phyloP scores from a whole-genome alignment of 64 coral and sea anemone genomes.

The Trachythela sp. region DNA sequence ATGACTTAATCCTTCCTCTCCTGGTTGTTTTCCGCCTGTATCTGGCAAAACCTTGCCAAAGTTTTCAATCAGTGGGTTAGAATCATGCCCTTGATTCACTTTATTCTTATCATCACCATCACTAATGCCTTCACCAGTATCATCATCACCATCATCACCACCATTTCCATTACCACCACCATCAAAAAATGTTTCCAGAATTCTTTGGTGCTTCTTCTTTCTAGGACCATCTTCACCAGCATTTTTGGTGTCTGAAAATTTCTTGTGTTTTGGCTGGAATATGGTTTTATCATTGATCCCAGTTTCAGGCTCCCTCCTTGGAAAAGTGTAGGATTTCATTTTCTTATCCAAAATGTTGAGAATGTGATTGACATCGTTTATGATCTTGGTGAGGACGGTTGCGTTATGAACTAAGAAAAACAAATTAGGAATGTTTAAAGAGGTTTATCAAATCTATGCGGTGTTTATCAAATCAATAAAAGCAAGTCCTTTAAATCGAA shows the following conservation, averaged over 20 bases:
- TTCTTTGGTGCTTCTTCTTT: background rate
- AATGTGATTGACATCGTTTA: slow-evolving; percentile 20
- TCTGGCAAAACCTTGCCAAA: background rate
- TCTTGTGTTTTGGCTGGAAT: background rate
- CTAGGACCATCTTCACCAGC: background rate
- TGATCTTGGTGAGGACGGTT: background rate
- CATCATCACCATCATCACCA: background rate
- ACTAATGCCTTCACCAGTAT: background rate
- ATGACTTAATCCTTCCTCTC: background rate
- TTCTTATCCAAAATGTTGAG: background rate
- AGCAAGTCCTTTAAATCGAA: background rate
- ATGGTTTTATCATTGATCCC: background rate
- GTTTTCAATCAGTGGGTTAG: background rate
- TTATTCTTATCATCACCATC: too few relatives aligned
- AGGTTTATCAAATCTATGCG: background rate
- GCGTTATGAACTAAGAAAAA: background rate
- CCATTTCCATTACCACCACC: background rate
- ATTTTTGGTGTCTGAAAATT: background rate
- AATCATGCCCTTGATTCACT: background rate
- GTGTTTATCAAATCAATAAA: background rate
- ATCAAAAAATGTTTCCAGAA: background rate
- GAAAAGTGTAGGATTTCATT: background rate
- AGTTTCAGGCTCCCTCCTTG: background rate
- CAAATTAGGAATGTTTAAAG: background rate
- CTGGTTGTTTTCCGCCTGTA: background rate